A percentile compares a stretch with the other conserved stretches of the same genome.
These are phyloP conservation scores for Pemphredon lugubris DNA, from an alignment of 2,888 invertebrate species.

Conservation along the genomic window DNA sequence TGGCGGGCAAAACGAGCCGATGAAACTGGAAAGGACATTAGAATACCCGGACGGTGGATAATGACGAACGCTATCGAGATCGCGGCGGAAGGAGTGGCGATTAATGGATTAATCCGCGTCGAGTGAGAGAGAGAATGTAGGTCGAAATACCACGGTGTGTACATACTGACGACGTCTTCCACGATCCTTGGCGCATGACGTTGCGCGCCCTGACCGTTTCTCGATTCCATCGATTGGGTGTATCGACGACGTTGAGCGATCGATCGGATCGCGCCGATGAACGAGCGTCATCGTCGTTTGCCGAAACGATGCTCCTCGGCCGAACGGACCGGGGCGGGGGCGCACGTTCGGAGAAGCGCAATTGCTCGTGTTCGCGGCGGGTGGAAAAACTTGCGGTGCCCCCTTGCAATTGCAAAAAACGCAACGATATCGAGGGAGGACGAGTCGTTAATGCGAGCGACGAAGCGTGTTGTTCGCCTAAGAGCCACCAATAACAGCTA, in stretches of 20 bases:
- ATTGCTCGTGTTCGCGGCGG: conserved; percentile 49
- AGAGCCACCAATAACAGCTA: conserved; percentile 65
- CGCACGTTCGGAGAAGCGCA: conserved; percentile 36
- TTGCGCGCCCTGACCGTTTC: neutral
- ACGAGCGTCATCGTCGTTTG: conserved; percentile 30
- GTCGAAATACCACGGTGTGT: conserved; percentile 15
- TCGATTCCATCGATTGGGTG: neutral
- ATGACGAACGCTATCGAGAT: neutral
- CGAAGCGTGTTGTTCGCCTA: conserved; percentile 61
- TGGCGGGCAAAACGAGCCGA: neutral
- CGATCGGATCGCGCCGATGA: conserved; percentile 41
- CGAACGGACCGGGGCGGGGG: conserved; percentile 12
- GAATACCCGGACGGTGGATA: neutral
- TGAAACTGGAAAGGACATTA: neutral
- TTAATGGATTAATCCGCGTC: conserved; percentile 6
- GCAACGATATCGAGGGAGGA: conserved; percentile 47
- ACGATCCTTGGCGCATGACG: neutral
- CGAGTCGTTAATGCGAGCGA: conserved; percentile 65
- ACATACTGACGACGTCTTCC: neutral
- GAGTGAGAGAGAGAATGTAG: conserved; percentile 12
- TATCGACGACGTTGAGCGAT: conserved; percentile 25
- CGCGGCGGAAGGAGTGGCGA: conserved; percentile 1
- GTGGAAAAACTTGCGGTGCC: conserved; percentile 50
- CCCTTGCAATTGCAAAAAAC: conserved; percentile 42
- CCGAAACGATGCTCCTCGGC: conserved; percentile 12